Evolutionary conservation across 2,888 invertebrate genomes (phyloP), one percentile per base, ranked within the genome.

Genomic region (Silvanus unidentatus): DNA sequence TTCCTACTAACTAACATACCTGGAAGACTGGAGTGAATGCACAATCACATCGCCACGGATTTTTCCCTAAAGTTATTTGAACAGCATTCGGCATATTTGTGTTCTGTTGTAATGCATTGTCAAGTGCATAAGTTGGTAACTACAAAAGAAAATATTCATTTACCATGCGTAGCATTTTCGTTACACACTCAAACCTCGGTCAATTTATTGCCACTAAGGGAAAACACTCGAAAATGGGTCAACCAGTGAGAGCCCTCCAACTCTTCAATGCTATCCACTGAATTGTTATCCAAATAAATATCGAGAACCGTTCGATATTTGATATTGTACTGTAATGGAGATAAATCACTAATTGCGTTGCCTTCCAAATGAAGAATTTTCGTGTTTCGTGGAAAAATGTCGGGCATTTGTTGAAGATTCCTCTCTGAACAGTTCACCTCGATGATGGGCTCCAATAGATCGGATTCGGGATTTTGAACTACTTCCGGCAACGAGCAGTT

Each of bases 31-130:
- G 88, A 2, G 85, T 84, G 66, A 86, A 89, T 52, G 79, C 78
- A 55, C 91, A 91, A 59, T 88, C 86, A 63, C 91, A 91, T 16
- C 80, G 75, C 88, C 89, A 91, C 0, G 89, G 87, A 70, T 91
- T 91, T 50, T 78, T 75, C 1, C 88, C 86, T 1, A 90, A 73
- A 59, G 77, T 80, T 22, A 90, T 72, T 44, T 82, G 75, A 59
- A 81, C 81, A 30, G 83, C 84, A 55, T 84, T 81, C 34, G 78
- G 77, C 71, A 88, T 90, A 59, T 86, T 84, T 39, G 76, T 74
- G 66, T 88, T 90, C 40, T 79, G 79, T 57, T 84, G 78, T 16
- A 91, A 76, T 0, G 85, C 87, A 63, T 88, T 85, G 59, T 88
- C 88, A 50, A 91, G 72, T 0, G 86, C 88, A 66, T 88, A 88